These are phyloP conservation scores for Phasianus colchicus DNA, from an alignment of 2,113 vertebrate genomes.

Conservation along the genomic window DNA sequence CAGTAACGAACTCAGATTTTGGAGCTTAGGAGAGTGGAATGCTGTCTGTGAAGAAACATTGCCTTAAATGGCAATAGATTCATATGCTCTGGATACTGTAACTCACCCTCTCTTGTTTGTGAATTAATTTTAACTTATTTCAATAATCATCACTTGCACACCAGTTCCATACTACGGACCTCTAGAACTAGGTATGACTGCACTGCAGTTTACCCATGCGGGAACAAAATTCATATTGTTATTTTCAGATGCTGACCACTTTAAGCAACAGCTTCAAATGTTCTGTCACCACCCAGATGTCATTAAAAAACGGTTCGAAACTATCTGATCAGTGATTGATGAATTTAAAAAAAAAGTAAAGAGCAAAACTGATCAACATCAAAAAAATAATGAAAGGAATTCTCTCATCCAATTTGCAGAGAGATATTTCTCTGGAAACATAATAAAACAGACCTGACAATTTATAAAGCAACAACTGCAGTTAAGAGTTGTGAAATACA, in stretches of 20 bases:
- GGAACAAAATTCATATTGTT: background rate
- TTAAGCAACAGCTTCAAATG: background rate
- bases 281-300: background rate
- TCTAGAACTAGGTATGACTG: background rate
- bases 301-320: background rate
- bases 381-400: background rate
- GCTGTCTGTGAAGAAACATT: background rate
- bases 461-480: background rate
- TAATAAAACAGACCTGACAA: background rate
- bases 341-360: background rate
- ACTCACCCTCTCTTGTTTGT: background rate
- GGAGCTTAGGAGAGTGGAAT: background rate
- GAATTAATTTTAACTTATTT: background rate
- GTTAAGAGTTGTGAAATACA: background rate
- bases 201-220: background rate
- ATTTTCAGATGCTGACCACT: background rate
- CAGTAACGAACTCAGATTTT: background rate
- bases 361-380: background rate
- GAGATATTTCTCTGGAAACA: background rate
- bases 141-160: background rate
- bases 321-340: background rate
- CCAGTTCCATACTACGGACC: background rate
- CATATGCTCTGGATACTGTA: background rate
- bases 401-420: background rate
- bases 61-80: background rate